Evolutionary conservation across 2,113 vertebrate genomes (phyloP).

Genomic region (Tenrec ecaudatus): DNA sequence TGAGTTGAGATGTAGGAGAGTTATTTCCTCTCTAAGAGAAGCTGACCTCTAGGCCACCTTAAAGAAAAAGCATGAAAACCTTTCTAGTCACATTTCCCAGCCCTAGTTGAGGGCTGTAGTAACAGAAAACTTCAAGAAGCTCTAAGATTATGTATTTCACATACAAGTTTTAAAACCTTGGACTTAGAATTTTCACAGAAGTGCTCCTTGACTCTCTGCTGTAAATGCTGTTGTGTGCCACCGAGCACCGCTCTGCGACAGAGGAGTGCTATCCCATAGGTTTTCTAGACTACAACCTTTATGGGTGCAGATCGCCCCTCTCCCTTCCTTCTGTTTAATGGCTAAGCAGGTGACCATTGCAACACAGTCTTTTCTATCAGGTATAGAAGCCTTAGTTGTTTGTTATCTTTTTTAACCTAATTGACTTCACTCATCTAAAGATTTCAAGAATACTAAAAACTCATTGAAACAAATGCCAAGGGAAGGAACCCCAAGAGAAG

Average conservation of each 20-base stretch:
- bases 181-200: not conserved
- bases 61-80: slow-evolving; percentile 44
- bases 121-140: not conserved
- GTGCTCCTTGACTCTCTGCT: not conserved
- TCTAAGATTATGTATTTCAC: slow-evolving; percentile 9
- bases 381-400: not conserved
- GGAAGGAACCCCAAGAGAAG: not conserved
- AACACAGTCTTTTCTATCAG: not conserved
- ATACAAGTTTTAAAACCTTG: slow-evolving; percentile 22
- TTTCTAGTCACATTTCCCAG: slow-evolving; percentile 26
- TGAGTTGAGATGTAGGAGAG: slow-evolving; percentile 37
- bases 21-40: slow-evolving; percentile 58
- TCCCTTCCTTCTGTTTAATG: not conserved
- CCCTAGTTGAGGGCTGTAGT: not conserved
- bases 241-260: not conserved
- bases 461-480: not conserved
- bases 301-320: not conserved
- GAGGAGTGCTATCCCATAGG: not conserved
- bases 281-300: not conserved
- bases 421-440: not conserved
- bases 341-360: not conserved
- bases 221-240: not conserved
- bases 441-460: not conserved
- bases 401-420: not conserved
- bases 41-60: not conserved